phyloP scores from a whole-genome alignment of 2,113 vertebrate species.

The Hemiprocne comata region DNA sequence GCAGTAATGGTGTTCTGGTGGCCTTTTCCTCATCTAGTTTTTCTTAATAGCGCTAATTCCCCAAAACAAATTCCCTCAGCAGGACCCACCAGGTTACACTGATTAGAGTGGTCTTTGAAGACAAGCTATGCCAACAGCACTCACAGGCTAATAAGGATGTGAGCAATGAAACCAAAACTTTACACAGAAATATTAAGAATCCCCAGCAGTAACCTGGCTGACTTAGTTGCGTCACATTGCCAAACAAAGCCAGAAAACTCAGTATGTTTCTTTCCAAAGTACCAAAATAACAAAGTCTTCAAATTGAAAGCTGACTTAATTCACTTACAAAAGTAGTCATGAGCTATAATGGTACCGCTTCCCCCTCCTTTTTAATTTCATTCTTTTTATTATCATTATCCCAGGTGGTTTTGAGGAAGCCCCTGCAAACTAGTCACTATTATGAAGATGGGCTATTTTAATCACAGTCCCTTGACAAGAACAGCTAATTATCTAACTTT shows the following conservation, averaged over 20 bases:
- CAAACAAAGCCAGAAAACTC: not conserved
- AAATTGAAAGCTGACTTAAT: conserved; percentile 21
- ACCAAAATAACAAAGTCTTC: not conserved
- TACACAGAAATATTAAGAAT: not conserved
- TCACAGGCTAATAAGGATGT: not conserved
- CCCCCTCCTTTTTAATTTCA: conserved; percentile 43
- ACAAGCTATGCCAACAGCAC: not conserved
- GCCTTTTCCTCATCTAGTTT: not conserved
- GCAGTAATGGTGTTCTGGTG: not conserved
- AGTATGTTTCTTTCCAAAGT: not conserved
- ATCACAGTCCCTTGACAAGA: conserved; percentile 61
- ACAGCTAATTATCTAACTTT: conserved; percentile 64
- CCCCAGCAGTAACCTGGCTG: not conserved
- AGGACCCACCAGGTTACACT: not conserved
- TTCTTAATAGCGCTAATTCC: not conserved
- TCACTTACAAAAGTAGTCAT: not conserved
- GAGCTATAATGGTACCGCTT: not conserved
- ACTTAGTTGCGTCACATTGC: not conserved
- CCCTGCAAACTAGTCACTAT: conserved; percentile 47
- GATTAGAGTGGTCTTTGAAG: not conserved
- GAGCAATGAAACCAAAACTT: not conserved
- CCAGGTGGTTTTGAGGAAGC: conserved; percentile 48
- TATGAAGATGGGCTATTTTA: conserved; percentile 64
- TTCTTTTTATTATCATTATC: conserved; percentile 59
- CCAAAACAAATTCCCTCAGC: not conserved